Evolutionary conservation across 1,140 invertebrate genomes (phyloP).

Genomic region (Papilio polytes): DNA sequence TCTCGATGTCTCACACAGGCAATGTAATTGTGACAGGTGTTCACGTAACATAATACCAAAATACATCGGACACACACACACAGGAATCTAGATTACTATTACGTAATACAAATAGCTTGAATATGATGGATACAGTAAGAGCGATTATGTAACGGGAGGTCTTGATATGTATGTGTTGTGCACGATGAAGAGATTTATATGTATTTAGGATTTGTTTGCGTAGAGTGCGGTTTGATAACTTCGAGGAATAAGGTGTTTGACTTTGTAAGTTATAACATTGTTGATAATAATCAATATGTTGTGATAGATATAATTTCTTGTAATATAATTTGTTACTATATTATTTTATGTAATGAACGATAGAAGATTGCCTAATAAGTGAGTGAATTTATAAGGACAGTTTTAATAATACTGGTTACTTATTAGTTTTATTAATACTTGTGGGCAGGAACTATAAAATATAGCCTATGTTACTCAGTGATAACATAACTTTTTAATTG

Average conservation of each 20-base stretch:
- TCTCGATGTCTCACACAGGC: conserved; percentile 1
- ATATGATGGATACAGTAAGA: neutral
- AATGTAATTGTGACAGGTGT: neutral
- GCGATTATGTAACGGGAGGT: neutral
- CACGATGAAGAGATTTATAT: neutral
- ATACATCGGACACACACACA: neutral
- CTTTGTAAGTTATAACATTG: neutral
- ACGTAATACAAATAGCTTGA: neutral
- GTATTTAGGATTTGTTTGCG: conserved; percentile 23
- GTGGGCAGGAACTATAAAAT: too few relatives aligned
- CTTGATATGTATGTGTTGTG: neutral
- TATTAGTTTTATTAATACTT: too few relatives aligned
- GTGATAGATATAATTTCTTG: neutral
- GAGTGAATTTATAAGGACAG: too few relatives aligned
- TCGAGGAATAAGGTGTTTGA: neutral
- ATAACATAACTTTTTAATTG: too few relatives aligned
- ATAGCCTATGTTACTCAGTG: too few relatives aligned
- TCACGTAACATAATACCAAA: conserved; percentile 19
- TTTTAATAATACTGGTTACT: too few relatives aligned
- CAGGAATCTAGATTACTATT: neutral
- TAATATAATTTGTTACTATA: neutral
- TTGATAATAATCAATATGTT: neutral
- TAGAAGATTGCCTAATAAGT: too few relatives aligned
- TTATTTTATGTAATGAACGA: too few relatives aligned
- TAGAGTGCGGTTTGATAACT: conserved; percentile 2